Base-by-base conservation (phyloP, 2,797 vertebrate genomes). In the Enteromius afrohamiltoni region DNA sequence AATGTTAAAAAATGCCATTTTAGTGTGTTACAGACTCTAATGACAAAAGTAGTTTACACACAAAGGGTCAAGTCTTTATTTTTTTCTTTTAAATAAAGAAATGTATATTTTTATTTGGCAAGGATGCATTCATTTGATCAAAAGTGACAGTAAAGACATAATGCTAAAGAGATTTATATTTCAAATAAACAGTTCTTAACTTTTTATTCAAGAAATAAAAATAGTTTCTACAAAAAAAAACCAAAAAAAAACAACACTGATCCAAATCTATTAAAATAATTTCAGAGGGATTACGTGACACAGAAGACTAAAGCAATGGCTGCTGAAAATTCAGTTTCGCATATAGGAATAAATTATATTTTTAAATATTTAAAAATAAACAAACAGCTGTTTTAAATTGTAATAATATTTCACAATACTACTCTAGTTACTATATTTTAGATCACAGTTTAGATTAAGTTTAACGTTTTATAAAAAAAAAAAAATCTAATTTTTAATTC, bases 1-100 rank as follows among this genome's bases (percentile, higher is more conserved):
- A 70, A 62, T 67, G 71, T 53, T 55, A 75, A 47, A 34, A 80
- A 80, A 65, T 62, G 23, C 53, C 53, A 80, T 60, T 26, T 68
- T 23, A 58, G 23, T 53, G 23, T 68, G 42, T 29, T 34, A 21
- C 29, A 74, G 17, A 37, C 37, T 37, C 37, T 1, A 37, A 37
- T 37, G 37, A 37, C 37, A 37, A 37, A 37, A 37, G 37, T 37
- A 7, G 37, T 37, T 37, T 37, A 37, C 6, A 37, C 37, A 34
- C 34, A 37, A 37, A 5, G 3, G 60, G 23, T 29, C 23, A 29
- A 29, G 58, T 17, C 6, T 40, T 9, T 10, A 42, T 6, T 1
- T 16, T 49, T 16, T 16, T 49, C 5, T 17, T 17, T 37, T 37
- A 0, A 21, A 37, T 14, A 68, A 67, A 70, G 3, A 4, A 47